Evolutionary conservation across 2,888 invertebrate species (phyloP).

Genomic region (Colostygia pectinataria): DNA sequence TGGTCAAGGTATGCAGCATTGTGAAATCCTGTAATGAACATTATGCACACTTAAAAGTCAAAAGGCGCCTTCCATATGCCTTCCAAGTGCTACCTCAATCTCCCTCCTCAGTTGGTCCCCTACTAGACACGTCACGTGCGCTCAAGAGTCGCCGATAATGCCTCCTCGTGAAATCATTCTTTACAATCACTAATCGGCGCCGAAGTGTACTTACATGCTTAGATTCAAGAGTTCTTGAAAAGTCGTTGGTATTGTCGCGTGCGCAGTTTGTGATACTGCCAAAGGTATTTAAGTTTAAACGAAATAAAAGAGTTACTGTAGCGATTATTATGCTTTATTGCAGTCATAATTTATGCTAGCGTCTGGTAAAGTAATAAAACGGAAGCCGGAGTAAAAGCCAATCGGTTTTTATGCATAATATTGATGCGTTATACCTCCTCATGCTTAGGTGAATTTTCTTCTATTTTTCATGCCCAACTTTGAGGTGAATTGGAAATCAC

Average conservation of each 20-base stretch:
- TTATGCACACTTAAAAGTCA: conserved; percentile 40
- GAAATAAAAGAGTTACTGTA: conserved; percentile 8
- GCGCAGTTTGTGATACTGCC: conserved; percentile 20
- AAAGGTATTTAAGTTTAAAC: background rate
- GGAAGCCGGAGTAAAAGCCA: background rate
- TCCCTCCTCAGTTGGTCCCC: conserved; percentile 4
- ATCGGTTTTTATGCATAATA: too few relatives aligned
- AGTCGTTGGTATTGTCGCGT: conserved; percentile 25
- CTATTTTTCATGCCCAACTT: too few relatives aligned
- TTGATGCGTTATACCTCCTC: too few relatives aligned
- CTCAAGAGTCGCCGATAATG: conserved; percentile 49
- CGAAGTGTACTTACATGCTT: conserved; percentile 21
- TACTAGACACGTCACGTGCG: conserved; percentile 62
- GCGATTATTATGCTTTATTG: background rate
- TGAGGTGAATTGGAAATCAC: too few relatives aligned
- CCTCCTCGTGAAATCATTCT: conserved; percentile 56
- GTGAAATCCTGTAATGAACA: conserved; percentile 14
- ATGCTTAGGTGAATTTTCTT: too few relatives aligned
- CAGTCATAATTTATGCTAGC: background rate
- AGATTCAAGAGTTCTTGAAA: conserved; percentile 14
- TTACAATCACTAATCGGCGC: conserved; percentile 34
- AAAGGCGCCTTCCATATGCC: conserved; percentile 59
- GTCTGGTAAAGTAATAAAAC: background rate
- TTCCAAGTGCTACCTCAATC: conserved; percentile 22
- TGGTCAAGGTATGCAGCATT: background rate